Evolutionary conservation across 2,113 vertebrate species (phyloP).

Genomic region (Carlito syrichta): DNA sequence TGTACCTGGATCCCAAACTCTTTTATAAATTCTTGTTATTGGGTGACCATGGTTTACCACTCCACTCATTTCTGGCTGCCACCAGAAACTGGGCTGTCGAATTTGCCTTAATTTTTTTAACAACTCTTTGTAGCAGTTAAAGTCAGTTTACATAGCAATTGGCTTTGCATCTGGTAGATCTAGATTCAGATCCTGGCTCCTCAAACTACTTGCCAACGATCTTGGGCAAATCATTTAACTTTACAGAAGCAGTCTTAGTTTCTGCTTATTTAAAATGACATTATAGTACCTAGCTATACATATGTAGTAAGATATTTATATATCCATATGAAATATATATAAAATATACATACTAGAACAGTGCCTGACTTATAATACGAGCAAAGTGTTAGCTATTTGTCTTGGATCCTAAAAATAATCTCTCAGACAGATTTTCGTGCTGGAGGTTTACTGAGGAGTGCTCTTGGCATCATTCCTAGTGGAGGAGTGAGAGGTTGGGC

Average conservation of each 20-base stretch:
- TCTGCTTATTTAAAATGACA: neutral
- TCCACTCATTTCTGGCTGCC: neutral
- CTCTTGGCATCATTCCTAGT: neutral
- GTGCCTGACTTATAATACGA: neutral
- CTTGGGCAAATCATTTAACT: neutral
- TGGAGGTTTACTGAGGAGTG: neutral
- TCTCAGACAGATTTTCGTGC: neutral
- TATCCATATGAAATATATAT: neutral
- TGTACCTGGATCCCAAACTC: neutral
- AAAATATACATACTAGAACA: neutral
- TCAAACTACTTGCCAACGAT: neutral
- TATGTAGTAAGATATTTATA: neutral
- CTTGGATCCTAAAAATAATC: neutral
- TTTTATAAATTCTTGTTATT: slow-evolving; percentile 39
- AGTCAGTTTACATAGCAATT: neutral
- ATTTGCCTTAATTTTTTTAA: neutral
- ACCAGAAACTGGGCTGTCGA: neutral
- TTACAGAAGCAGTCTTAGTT: slow-evolving; percentile 3
- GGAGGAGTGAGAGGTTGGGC: neutral
- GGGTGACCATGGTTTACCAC: neutral
- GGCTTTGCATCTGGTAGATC: neutral
- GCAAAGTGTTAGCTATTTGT: neutral
- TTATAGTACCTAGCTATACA: neutral
- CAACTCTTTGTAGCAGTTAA: neutral
- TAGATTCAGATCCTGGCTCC: neutral